Percentiles rank a stretch among this genome's conserved stretches.
Conservation (phyloP, 2,113 vertebrate genomes). For the human (Homo sapiens) region DNA sequence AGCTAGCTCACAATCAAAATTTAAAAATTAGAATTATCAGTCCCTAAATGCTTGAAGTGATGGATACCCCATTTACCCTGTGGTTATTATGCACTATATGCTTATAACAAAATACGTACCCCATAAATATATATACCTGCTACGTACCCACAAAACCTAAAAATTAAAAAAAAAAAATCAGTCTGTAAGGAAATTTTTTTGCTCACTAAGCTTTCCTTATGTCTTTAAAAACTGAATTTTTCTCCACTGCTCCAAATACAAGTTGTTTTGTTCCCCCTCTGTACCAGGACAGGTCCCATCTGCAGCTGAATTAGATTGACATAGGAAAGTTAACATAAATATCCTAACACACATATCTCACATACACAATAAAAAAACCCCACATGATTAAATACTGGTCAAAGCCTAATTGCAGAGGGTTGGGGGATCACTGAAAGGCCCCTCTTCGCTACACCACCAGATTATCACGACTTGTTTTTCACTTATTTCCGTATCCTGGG, state of each 20-base stretch:
- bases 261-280: background rate
- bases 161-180: background rate
- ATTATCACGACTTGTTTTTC: background rate
- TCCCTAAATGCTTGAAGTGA: background rate
- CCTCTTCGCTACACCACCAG: background rate
- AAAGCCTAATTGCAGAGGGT: background rate
- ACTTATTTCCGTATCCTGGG: background rate
- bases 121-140: too few species aligned
- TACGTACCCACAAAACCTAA: background rate
- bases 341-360: background rate
- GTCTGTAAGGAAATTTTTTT: conserved; percentile 3
- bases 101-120: too few species aligned
- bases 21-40: background rate
- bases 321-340: background rate
- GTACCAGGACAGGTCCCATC: background rate
- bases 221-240: conserved; percentile 7
- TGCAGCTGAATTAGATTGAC: background rate
- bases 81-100: too few species aligned
- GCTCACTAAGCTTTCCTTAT: background rate
- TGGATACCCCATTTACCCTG: too few species aligned
- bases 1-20: background rate
- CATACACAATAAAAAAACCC: background rate
- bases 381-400: conserved; percentile 31
- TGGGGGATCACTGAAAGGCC: background rate
- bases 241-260: background rate